These are phyloP conservation scores for Ischnus inquisitorius DNA, from an alignment of 2,888 invertebrate genomes.

Conservation along the genomic window DNA sequence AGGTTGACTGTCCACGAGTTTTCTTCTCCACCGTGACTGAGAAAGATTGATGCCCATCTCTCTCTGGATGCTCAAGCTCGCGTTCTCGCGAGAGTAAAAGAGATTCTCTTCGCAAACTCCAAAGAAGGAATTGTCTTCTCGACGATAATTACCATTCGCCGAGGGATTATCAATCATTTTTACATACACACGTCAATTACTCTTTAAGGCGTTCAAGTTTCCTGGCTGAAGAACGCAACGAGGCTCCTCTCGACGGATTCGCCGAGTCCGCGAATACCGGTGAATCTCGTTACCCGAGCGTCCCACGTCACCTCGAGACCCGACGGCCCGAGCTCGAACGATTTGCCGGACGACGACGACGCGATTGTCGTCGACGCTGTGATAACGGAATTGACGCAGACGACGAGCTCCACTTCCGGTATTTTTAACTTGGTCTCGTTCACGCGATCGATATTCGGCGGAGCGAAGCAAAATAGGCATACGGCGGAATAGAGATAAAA, in stretches of 20 bases:
- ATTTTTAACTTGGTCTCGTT: neutral
- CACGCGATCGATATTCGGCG: too few relatives aligned
- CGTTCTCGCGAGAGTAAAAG: constrained; percentile 37
- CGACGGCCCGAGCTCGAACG: constrained; percentile 73
- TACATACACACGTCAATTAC: neutral
- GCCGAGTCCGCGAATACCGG: constrained; percentile 74
- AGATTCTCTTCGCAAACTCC: constrained; percentile 14
- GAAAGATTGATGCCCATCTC: constrained; percentile 44
- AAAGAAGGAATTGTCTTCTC: constrained; percentile 27
- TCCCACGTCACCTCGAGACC: constrained; percentile 72
- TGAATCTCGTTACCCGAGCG: constrained; percentile 78
- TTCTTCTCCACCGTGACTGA: neutral
- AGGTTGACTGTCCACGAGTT: constrained; percentile 28
- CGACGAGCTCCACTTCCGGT: constrained; percentile 73
- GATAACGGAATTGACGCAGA: constrained; percentile 74
- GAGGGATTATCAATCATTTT: constrained; percentile 21
- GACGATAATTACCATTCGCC: constrained; percentile 25
- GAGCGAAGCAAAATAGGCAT: neutral
- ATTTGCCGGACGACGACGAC: constrained; percentile 79
- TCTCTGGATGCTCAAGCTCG: neutral
- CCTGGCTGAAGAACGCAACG: constrained; percentile 83
- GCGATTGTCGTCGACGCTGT: constrained; percentile 81
- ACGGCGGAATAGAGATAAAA: too few relatives aligned
- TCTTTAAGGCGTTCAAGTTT: constrained; percentile 79
- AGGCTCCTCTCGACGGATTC: constrained; percentile 76